Evolutionary conservation across 2,797 vertebrate species (phyloP).

Genomic region (Sebastes glaucus): DNA sequence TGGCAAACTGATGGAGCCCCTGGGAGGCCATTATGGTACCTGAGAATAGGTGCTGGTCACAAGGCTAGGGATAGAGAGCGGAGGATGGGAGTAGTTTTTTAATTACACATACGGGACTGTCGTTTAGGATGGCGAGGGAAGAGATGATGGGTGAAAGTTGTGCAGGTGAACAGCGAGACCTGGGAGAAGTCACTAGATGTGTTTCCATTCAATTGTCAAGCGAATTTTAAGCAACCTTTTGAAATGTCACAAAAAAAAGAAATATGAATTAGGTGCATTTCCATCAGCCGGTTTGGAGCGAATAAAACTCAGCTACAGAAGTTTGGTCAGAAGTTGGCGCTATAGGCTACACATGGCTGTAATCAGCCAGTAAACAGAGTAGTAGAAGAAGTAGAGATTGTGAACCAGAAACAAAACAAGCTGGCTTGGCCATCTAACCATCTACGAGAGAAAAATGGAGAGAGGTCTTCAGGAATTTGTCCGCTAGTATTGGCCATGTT

Average conservation of each 20-base stretch:
- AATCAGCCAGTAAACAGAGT: too few relatives aligned
- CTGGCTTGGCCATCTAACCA: too few relatives aligned
- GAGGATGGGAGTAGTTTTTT: conserved; percentile 27
- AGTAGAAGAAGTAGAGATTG: too few relatives aligned
- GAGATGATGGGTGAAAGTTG: neutral
- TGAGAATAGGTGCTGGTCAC: conserved; percentile 42
- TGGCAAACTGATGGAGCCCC: conserved; percentile 7
- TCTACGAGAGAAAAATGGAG: too few relatives aligned
- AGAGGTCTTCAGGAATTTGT: too few relatives aligned
- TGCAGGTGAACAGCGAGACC: neutral
- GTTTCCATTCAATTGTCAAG: too few relatives aligned
- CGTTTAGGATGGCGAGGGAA: neutral
- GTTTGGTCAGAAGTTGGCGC: too few relatives aligned
- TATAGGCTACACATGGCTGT: too few relatives aligned
- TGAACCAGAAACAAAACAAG: too few relatives aligned
- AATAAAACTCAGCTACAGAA: neutral
- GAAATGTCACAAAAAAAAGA: neutral
- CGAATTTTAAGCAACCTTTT: too few relatives aligned
- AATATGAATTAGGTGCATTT: neutral
- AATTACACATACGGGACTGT: conserved; percentile 32
- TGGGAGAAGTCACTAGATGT: neutral
- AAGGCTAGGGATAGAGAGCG: neutral
- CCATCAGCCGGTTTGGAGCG: neutral
- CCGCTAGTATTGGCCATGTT: too few relatives aligned
- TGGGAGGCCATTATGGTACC: conserved; percentile 26